Evolutionary conservation across 2,113 vertebrate species (phyloP), one percentile per base, ranked within the genome.

Genomic region (Festucalex cinctus): DNA sequence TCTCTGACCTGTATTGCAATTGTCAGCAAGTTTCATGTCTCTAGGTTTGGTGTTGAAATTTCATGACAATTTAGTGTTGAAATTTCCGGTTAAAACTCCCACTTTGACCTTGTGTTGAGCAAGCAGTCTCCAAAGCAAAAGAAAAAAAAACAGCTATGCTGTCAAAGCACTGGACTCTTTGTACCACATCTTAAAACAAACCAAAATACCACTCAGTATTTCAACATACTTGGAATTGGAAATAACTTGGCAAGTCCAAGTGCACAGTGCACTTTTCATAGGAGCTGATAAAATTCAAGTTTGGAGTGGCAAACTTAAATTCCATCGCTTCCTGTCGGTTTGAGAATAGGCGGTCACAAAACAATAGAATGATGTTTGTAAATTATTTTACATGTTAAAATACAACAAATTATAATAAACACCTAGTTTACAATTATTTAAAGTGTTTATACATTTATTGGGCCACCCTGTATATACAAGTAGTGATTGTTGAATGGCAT

Each of bases 21-120:
- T 22, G 28, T 36, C 26, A 43, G 26, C 5, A 22, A 14, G 16
- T 17, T 62, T 20, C 14, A 65, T 43, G 26, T 43, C 24, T 24
- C 36, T 24, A 2, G 35, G 74, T 46, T 80, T 83, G 73, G 39
- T 62, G 39, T 62, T 62, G 60, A 62, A 83, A 77, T 64, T 79
- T 68, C 48, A 56, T 63, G 66, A 81, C 80, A 81, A 77, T 65
- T 64, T 51, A 26, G 71, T 83, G 62, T 79, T 76, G 83, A 73
- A 83, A 82, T 77, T 83, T 85, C 77, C 76, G 48, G 44, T 74
- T 75, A 53, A 68, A 61, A 69, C 53, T 76, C 60, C 68, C 69
- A 56, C 26, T 44, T 59, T 20, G 59, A 70, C 20, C 6, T 41
- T 39, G 37, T 70, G 59, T 85, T 83, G 70, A 54, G 66, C 74